phyloP scores from a whole-genome alignment of 2,888 invertebrate species.

The Drosophila fulvimacula region DNA sequence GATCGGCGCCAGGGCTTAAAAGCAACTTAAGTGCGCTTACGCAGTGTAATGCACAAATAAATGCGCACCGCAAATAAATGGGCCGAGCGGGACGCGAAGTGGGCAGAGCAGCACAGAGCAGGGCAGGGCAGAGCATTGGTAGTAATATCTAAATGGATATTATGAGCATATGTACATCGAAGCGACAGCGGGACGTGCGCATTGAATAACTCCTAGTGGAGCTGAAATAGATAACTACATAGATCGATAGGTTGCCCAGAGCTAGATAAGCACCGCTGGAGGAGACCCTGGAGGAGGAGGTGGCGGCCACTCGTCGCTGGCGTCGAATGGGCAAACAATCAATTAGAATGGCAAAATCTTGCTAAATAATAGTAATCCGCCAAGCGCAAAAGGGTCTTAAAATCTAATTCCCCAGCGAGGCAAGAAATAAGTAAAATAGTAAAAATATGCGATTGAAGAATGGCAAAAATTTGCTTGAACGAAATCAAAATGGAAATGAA shows the following conservation, averaged over 20 bases:
- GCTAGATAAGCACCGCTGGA: constrained; percentile 57
- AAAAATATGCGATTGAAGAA: constrained; percentile 42
- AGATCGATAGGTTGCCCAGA: constrained; percentile 69
- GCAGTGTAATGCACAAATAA: constrained; percentile 77
- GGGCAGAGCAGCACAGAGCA: background rate
- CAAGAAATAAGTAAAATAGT: constrained; percentile 42
- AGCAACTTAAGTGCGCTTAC: constrained; percentile 76
- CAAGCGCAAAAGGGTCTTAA: constrained; percentile 73
- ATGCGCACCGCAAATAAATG: constrained; percentile 58
- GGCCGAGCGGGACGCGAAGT: constrained; percentile 8
- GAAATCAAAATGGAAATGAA: constrained; percentile 6
- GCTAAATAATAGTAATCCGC: constrained; percentile 78
- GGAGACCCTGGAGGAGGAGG: constrained; percentile 6
- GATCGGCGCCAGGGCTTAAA: constrained; percentile 82
- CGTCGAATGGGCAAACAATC: constrained; percentile 69
- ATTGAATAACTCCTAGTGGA: constrained; percentile 61
- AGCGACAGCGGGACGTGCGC: constrained; percentile 20
- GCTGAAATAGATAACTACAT: constrained; percentile 73
- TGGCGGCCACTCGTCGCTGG: constrained; percentile 13
- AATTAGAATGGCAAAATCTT: constrained; percentile 77
- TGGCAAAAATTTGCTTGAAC: constrained; percentile 32
- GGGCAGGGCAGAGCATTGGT: constrained; percentile 49
- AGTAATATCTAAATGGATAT: constrained; percentile 77
- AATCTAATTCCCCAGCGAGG: constrained; percentile 68
- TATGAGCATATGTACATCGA: constrained; percentile 66